Evolutionary conservation across 2,797 vertebrate genomes (phyloP), one percentile per base, ranked within the genome.

Genomic region (Cynodonichthys magdalenae): DNA sequence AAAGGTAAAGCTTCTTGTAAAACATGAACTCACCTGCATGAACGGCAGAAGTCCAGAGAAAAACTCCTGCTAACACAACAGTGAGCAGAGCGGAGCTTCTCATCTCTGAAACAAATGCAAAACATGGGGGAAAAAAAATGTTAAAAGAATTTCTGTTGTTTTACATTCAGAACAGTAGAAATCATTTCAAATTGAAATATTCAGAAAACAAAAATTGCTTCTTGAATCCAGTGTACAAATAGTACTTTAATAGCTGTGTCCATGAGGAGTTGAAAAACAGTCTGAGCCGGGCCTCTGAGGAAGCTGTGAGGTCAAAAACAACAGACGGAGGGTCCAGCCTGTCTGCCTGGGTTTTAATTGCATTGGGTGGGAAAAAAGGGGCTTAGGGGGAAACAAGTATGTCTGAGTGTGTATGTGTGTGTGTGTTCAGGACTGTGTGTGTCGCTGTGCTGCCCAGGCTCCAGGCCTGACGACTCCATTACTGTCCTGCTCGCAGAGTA

Each of bases 301-400:
- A 93, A 92, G 84, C 87, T 56, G 59, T 84, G 86, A 90, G 86
- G 88, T 91, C 86, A 88, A 84, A 91, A 92, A 90, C 86, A 91
- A 91, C 90, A 87, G 72, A 72, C 62, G 29, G 48, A 88, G 91
- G 90, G 80, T 77, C 92, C 92, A 91, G 92, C 73, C 93, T 90
- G 93, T 94, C 92, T 93, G 92, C 82, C 91, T 85, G 78, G 71
- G 61, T 53, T 83, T 81, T 92, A 93, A 93, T 94, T 92, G 83
- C 73, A 69, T 55, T 71, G 84, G 87, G 85, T 86, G 88, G 88
- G 87, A 87, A 83, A 48, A 12, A 20, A 5, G 15, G 66, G 82
- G 83, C 66, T 67, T 87, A 70, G 61, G 75, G 82, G 85, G 72
- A 31, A 85, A 82, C 39, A 69, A 79, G 63, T 60, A 79, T 65